Conservation (phyloP, 2,113 vertebrate genomes). For the Ivindomyrus marchei region DNA sequence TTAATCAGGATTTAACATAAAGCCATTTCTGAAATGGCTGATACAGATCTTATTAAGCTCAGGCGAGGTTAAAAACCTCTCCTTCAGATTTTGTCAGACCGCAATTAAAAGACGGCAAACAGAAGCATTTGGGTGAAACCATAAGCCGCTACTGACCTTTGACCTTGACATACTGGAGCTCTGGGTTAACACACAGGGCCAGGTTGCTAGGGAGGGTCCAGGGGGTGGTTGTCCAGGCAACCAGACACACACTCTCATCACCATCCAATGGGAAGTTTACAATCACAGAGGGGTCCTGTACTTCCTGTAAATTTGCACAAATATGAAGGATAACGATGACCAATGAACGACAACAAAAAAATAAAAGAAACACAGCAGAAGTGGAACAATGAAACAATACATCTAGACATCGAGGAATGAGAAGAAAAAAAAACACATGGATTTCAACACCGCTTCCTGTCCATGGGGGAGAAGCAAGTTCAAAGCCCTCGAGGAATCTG, state of each 20-base stretch:
- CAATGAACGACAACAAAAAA: not conserved
- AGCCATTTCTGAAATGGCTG: not conserved
- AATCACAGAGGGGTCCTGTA: conserved; percentile 90
- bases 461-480: not conserved
- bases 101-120: not conserved
- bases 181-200: conserved; percentile 88
- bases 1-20: not conserved
- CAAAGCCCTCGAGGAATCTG: not conserved
- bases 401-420: not conserved
- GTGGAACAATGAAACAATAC: not conserved
- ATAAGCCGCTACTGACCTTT: conserved; percentile 60
- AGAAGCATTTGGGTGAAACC: not conserved
- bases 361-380: not conserved
- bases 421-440: not conserved
- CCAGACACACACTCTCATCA: conserved; percentile 67
- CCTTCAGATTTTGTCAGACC: not conserved
- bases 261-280: conserved; percentile 85
- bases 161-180: conserved; percentile 77
- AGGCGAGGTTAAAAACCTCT: not conserved
- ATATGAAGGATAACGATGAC: conserved; percentile 13
- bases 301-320: conserved; percentile 67
- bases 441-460: not conserved
- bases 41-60: not conserved
- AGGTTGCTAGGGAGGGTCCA: conserved; percentile 97
- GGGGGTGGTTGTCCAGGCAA: conserved; percentile 97